A percentile compares a stretch with the other conserved stretches of the same genome.
These are phyloP conservation scores for Doryteuthis pealeii DNA, from an alignment of 1,140 invertebrate genomes.

Conservation along the genomic window DNA sequence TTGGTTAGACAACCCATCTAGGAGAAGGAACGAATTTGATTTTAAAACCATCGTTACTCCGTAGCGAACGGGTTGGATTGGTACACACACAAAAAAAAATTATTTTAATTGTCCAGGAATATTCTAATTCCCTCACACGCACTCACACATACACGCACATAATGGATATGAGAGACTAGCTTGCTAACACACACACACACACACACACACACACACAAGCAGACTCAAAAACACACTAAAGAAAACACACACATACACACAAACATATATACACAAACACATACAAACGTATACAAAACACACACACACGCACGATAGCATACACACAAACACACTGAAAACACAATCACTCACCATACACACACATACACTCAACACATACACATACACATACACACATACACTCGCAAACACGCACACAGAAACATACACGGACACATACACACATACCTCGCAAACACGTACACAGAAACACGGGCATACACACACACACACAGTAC, in stretches of 20 bases:
- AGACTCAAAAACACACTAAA: no score
- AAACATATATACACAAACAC: no score
- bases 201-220: no score
- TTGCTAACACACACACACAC: no score
- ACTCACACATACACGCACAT: slow-evolving; percentile 1
- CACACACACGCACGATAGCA: neutral
- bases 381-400: slow-evolving; percentile 15
- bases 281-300: no score
- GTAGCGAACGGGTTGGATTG: neutral
- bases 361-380: neutral
- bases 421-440: slow-evolving; percentile 12
- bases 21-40: neutral
- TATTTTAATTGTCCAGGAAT: no score
- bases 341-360: neutral
- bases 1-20: neutral
- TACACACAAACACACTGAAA: neutral
- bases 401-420: slow-evolving; percentile 11
- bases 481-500: slow-evolving; percentile 37
- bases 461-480: slow-evolving; percentile 34
- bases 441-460: neutral
- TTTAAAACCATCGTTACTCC: neutral
- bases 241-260: no score
- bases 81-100: no score
- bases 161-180: no score
- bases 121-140: slow-evolving; percentile 12